Base-by-base conservation (phyloP, 2,797 vertebrate genomes). In the Sarcophilus harrisii region DNA sequence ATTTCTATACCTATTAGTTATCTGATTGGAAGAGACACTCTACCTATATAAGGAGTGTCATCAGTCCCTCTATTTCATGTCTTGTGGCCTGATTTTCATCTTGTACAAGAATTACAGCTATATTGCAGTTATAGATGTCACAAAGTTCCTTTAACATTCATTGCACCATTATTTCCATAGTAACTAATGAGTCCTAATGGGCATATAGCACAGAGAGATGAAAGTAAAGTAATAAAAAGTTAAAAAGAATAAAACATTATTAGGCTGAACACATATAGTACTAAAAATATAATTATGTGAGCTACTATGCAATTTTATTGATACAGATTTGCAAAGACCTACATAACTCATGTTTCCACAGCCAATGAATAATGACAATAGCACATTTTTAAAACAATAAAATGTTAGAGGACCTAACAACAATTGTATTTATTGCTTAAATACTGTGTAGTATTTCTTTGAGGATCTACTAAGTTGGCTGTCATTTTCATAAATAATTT, bases 251-350 rank as follows among this genome's bases (percentile, higher is more conserved):
- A 73, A 96, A 62, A 30, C 27, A 66, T 92, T 94, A 93, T 28
- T 95, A 52, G 32, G 45, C 66, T 55, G 94, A n/a, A 55, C 91
- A 94, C 95, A 91, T 96, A 92, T 58, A 96, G 45, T 95, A 91
- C 91, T 93, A 59, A 96, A 94, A 97, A 94, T 94, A 94, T 13
- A 81, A 59, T 93, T 94, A 93, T 91, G 24, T 97, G 94, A 97
- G 97, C 38, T 94, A 57, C 87, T 96, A 73, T 96, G 73, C 93
- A 94, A 97, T 94, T 97, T 97, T 96, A 93, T 92, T 96, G 59
- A 52, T 95, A n/a, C 6, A 96, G 90, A 91, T 54, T n/a, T 95
- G 95, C 93, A 97, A 96, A 95, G 90, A 91, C 60, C 32, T 29
- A 9, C n/a, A 6, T 5, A 90, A 93, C 5, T 58, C 58, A 30